A percentile compares a stretch with the other conserved stretches of the same genome.
Evolutionary conservation across 2,888 invertebrate genomes (phyloP).

Genomic region (Pandemis heparana): DNA sequence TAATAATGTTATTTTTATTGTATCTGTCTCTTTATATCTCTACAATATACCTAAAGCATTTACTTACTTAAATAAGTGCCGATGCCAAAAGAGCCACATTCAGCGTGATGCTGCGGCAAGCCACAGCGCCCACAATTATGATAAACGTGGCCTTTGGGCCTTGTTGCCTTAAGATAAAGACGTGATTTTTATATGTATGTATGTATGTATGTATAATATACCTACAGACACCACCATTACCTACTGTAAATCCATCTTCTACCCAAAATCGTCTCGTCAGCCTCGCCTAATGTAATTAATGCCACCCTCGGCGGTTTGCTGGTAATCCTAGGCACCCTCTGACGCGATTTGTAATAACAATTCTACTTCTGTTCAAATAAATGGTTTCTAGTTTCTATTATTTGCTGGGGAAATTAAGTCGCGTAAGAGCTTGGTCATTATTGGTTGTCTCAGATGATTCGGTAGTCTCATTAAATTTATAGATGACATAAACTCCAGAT

Average conservation of each 20-base stretch:
- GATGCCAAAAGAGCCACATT: no score
- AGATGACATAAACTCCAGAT: no score
- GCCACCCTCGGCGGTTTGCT: conserved; percentile 64
- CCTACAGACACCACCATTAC: neutral
- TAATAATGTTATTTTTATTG: no score
- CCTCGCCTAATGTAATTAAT: conserved; percentile 37
- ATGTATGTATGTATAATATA: neutral
- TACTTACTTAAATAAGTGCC: no score
- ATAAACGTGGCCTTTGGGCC: no score
- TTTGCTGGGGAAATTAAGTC: neutral
- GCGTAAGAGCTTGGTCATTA: neutral
- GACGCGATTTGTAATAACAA: conserved; percentile 27
- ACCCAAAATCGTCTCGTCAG: conserved; percentile 29
- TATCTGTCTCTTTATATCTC: no score
- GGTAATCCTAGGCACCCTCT: conserved; percentile 60
- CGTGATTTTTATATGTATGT: no score
- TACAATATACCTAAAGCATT: no score
- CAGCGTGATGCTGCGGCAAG: no score
- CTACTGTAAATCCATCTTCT: neutral
- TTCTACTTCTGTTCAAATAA: conserved; percentile 22
- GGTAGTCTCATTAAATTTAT: no score
- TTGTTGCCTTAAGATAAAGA: no score
- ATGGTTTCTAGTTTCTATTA: conserved; percentile 22
- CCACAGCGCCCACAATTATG: no score
- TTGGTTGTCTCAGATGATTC: neutral